Evolutionary conservation across 2,113 vertebrate genomes (phyloP).

Genomic region (Cyanistes caeruleus): DNA sequence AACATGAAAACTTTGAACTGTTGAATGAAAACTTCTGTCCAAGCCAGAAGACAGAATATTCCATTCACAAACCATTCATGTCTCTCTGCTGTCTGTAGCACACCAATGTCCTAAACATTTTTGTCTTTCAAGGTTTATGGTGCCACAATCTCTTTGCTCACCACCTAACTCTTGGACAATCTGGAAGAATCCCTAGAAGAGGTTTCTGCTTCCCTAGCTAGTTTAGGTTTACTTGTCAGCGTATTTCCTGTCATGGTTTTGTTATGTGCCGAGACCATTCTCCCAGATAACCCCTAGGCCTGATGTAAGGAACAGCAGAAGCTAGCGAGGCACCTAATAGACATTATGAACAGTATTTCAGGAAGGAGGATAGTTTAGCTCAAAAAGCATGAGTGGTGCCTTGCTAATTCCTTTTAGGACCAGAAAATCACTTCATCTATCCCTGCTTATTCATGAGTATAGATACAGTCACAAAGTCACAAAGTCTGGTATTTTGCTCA

Average conservation of each 20-base stretch:
- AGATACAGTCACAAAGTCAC: neutral
- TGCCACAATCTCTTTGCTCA: neutral
- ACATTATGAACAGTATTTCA: neutral
- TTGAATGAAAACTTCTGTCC: neutral
- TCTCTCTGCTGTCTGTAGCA: neutral
- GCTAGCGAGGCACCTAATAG: neutral
- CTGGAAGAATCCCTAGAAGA: neutral
- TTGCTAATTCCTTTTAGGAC: neutral
- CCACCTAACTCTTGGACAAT: neutral
- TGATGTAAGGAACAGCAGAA: neutral
- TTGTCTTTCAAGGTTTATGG: neutral
- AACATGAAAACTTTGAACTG: neutral
- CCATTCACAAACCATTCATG: neutral
- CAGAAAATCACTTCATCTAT: neutral
- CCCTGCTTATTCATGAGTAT: neutral
- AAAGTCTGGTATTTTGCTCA: neutral
- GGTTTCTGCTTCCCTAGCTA: neutral
- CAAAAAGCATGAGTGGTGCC: neutral
- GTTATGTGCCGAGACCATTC: neutral
- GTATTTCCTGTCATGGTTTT: neutral
- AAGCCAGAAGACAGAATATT: neutral
- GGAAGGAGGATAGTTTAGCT: neutral
- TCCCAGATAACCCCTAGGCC: neutral
- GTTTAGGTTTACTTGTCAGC: neutral
- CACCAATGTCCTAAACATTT: neutral